Conservation (phyloP, 2,113 vertebrate genomes). For the Morone chrysops region DNA sequence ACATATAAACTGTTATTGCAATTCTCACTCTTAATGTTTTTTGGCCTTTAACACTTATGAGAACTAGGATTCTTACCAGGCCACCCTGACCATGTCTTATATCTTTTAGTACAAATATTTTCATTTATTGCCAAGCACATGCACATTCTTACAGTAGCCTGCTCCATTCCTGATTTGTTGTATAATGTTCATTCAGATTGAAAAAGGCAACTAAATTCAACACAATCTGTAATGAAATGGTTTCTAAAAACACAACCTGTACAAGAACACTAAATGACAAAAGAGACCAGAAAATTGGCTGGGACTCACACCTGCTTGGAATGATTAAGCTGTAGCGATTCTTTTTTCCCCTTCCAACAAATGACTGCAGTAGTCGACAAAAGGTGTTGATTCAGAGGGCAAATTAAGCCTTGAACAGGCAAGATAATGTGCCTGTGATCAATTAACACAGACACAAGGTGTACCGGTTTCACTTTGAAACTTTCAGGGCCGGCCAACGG, state of each 20-base stretch:
- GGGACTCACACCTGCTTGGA: conserved; percentile 73
- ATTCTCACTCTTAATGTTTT: conserved; percentile 14
- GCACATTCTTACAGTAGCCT: not conserved
- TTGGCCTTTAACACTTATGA: conserved; percentile 2
- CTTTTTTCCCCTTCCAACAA: conserved; percentile 74
- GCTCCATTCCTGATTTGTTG: not conserved
- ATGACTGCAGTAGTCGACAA: conserved; percentile 78
- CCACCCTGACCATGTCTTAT: not conserved
- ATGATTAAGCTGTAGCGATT: conserved; percentile 77
- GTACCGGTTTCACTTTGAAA: conserved; percentile 81
- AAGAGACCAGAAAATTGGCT: conserved; percentile 70
- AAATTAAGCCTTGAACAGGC: conserved; percentile 83
- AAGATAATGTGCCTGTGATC: conserved; percentile 85
- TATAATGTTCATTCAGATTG: conserved; percentile 3
- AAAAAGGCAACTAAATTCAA: conserved; percentile 24
- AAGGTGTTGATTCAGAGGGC: conserved; percentile 83
- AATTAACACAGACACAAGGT: conserved; percentile 85
- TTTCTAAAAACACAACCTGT: conserved; percentile 48
- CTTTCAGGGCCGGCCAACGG: conserved; percentile 75
- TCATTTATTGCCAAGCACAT: conserved; percentile 19
- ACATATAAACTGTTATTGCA: conserved; percentile 11
- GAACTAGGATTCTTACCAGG: not conserved
- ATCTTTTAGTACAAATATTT: conserved; percentile 1
- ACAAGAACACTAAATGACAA: conserved; percentile 58
- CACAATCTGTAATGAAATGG: conserved; percentile 37